phyloP scores from a whole-genome alignment of 2,797 vertebrate genomes.

The Poecilia wingei region DNA sequence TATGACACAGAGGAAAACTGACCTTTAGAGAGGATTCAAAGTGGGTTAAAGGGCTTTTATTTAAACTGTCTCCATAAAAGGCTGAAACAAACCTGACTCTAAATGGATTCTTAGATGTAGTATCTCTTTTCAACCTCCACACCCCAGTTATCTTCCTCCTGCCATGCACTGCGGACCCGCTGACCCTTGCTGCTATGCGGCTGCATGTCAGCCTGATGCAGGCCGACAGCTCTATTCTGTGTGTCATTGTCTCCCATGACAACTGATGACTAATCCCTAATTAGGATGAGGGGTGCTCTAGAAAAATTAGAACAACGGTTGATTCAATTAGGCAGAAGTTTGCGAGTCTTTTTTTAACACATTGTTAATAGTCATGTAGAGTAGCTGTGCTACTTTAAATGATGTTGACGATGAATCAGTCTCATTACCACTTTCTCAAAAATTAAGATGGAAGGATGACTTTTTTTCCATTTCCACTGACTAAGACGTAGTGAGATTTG shows the following conservation, averaged over 20 bases:
- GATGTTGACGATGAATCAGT: not conserved
- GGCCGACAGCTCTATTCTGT: conserved; percentile 68
- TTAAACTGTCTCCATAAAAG: conserved; percentile 36
- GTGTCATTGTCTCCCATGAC: conserved; percentile 68
- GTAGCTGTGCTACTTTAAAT: not conserved
- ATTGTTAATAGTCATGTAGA: conserved; percentile 23
- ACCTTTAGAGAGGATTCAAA: conserved; percentile 41
- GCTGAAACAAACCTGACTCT: conserved; percentile 40
- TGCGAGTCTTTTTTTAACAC: conserved; percentile 58
- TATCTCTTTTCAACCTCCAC: conserved; percentile 33
- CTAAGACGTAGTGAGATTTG: not conserved
- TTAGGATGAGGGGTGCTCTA: conserved; percentile 66
- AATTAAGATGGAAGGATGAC: not conserved
- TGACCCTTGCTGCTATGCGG: conserved; percentile 64
- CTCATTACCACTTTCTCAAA: not conserved
- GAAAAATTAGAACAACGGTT: conserved; percentile 66
- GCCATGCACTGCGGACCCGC: conserved; percentile 49
- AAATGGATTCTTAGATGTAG: conserved; percentile 42
- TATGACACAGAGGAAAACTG: conserved; percentile 34
- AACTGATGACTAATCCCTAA: conserved; percentile 57
- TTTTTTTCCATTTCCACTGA: not conserved
- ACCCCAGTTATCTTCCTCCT: conserved; percentile 38
- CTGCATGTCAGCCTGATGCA: conserved; percentile 68
- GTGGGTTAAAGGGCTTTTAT: conserved; percentile 24
- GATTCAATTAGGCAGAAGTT: conserved; percentile 66